Evolutionary conservation across 1,140 invertebrate genomes (phyloP).

Genomic region (Zaprionus gabonicus): DNA sequence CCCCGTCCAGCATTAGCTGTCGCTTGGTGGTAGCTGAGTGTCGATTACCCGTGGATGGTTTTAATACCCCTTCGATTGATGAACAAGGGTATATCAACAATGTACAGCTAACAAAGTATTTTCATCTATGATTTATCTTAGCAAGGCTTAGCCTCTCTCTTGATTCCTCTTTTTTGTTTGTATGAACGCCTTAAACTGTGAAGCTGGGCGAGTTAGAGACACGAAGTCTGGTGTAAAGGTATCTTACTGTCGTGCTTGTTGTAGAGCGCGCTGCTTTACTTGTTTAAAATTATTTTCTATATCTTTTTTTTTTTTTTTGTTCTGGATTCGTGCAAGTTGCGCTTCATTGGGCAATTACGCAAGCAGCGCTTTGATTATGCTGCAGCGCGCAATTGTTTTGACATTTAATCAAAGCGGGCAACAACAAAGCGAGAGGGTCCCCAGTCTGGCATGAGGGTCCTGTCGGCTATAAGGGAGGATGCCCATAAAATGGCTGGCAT

Average conservation of each 20-base stretch:
- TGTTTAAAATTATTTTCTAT: slow-evolving; percentile 28
- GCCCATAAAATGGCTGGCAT: slow-evolving; percentile 32
- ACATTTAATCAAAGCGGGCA: slow-evolving; percentile 73
- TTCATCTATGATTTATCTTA: fast-evolving
- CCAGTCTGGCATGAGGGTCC: not conserved
- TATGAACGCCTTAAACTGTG: not conserved
- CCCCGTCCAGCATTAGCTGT: not conserved
- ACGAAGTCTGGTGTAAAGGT: not conserved
- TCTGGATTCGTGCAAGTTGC: slow-evolving; percentile 54
- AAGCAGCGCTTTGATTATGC: slow-evolving; percentile 70
- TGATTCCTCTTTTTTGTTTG: not conserved
- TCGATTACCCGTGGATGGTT: not conserved
- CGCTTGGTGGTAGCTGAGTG: not conserved
- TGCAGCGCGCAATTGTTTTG: slow-evolving; percentile 75
- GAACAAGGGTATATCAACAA: not conserved
- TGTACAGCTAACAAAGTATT: not conserved
- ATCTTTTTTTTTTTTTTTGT: slow-evolving; percentile 14
- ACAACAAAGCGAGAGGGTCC: slow-evolving; percentile 19
- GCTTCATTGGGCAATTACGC: slow-evolving; percentile 79
- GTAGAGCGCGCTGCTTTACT: not conserved
- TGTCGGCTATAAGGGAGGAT: not conserved
- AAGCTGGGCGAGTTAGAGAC: not conserved
- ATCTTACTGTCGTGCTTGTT: not conserved
- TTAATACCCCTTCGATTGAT: not conserved
- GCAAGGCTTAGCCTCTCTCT: not conserved